These are phyloP conservation scores for Physocephala rufipes DNA, from an alignment of 2,888 invertebrate species.

Conservation along the genomic window DNA sequence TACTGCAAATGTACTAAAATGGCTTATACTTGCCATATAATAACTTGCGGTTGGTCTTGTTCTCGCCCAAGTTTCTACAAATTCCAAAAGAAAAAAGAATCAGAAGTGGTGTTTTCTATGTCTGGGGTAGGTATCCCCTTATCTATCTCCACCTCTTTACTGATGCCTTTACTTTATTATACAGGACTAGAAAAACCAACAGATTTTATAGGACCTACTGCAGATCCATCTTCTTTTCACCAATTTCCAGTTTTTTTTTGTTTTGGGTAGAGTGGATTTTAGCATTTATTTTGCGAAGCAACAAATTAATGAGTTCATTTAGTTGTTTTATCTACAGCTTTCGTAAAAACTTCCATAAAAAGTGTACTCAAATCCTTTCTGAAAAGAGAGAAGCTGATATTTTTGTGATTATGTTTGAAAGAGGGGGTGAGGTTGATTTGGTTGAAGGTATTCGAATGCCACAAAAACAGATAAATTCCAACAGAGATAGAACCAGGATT, in stretches of 20 bases:
- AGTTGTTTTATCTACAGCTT: slow-evolving; percentile 39
- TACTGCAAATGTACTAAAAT: slow-evolving; percentile 21
- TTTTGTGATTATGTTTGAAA: neutral
- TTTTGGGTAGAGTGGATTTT: slow-evolving; percentile 46
- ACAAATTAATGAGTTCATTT: slow-evolving; percentile 50
- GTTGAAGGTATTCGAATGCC: too few relatives aligned
- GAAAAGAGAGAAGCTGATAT: neutral
- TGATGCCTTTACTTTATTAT: neutral
- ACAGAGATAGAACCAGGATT: too few relatives aligned
- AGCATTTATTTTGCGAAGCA: slow-evolving; percentile 50
- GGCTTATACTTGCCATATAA: neutral
- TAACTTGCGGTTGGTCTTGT: slow-evolving; percentile 29
- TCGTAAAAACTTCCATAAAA: slow-evolving; percentile 39
- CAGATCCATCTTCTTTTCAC: neutral
- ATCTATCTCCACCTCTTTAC: neutral
- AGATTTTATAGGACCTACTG: too few relatives aligned
- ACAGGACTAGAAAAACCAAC: neutral
- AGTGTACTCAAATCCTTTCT: slow-evolving; percentile 3
- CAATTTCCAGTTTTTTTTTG: neutral
- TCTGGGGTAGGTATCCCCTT: too few relatives aligned
- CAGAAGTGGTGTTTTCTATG: too few relatives aligned
- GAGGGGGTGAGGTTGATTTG: neutral
- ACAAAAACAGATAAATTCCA: too few relatives aligned
- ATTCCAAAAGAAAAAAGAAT: slow-evolving; percentile 42
- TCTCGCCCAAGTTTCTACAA: slow-evolving; percentile 50